phyloP scores from a whole-genome alignment of 2,797 vertebrate species.

The Antrozous pallidus region DNA sequence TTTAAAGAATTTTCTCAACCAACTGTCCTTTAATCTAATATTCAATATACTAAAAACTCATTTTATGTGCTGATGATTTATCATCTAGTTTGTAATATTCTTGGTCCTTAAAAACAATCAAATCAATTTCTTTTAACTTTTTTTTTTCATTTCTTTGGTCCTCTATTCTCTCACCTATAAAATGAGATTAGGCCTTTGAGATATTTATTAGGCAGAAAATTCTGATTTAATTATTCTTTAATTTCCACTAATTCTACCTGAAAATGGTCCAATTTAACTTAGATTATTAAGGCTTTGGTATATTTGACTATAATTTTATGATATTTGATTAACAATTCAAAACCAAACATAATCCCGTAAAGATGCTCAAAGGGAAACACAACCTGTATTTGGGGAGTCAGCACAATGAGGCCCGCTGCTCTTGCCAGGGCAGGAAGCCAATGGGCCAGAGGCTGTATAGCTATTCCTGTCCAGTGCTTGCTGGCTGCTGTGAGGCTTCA shows the following conservation, averaged over 20 bases:
- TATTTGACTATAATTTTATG: constrained; percentile 49
- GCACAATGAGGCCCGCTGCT: background rate
- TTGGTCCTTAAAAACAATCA: background rate
- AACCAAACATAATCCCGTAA: constrained; percentile 20
- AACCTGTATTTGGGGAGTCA: background rate
- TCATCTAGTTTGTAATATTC: background rate
- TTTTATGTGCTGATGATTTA: background rate
- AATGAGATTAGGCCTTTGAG: constrained; percentile 11
- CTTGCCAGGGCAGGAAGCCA: background rate
- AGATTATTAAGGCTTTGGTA: background rate
- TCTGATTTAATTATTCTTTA: constrained; percentile 39
- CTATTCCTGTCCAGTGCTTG: background rate
- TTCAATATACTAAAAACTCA: background rate
- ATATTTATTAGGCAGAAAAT: constrained; percentile 43
- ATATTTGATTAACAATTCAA: constrained; percentile 33
- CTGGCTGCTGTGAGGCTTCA: background rate
- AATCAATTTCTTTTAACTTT: constrained; percentile 12
- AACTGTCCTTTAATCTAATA: background rate
- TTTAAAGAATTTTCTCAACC: constrained; percentile 11
- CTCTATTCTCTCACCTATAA: constrained; percentile 4
- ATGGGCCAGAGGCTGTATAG: background rate
- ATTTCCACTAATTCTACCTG: constrained; percentile 21
- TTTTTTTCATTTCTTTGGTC: background rate
- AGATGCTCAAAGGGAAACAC: background rate
- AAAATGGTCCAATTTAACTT: constrained; percentile 37